Base-by-base conservation (phyloP, 2,888 invertebrate species). In the Arenicola marina region DNA sequence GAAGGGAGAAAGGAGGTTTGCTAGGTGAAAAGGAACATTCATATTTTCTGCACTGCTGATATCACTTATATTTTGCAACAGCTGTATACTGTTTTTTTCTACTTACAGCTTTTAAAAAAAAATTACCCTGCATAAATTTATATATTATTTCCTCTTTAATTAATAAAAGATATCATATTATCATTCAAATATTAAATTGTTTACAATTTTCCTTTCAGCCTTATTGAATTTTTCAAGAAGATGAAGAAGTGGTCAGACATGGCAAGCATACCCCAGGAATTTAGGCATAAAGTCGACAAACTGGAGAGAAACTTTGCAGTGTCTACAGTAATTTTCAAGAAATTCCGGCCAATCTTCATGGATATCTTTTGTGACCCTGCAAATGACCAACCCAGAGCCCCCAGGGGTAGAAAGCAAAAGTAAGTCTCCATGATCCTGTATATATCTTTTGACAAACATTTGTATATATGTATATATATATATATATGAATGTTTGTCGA, bases 191-290 rank as follows among this genome's bases (percentile, higher is more conserved):
- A 18, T 15, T 11, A n/a, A n/a, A n/a, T n/a, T n/a, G n/a, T n/a
- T n/a, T n/a, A n/a, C n/a, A 56, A 4, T 7, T 4, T 68, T 63
- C 51, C 15, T 43, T 87, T 65, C 85, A 95, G 95, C 79, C 87
- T 97, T 66, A 91, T 92, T 66, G 92, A 96, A 77, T 98, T 98
- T 84, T 95, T 97, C 79, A 89, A 89, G 69, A 96, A 96, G 86
- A 94, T 95, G 77, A 91, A 92, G 80, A 91, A 91, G 78, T 99
- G 97, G 97, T 90, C 92, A 65, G 93, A 95, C 76, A 95, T 98
- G 94, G 91, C 93, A 1, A 90, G 90, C 69, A 88, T 95, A 84
- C 89, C 93, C 0, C 89, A 89, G 73, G 91, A 92, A 62, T 93
- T 95, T 79, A 87, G 90, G 65, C 88, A 89, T 53, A 92, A 92